phyloP scores from a whole-genome alignment of 2,797 vertebrate genomes.

The Poeciliopsis gracilis region DNA sequence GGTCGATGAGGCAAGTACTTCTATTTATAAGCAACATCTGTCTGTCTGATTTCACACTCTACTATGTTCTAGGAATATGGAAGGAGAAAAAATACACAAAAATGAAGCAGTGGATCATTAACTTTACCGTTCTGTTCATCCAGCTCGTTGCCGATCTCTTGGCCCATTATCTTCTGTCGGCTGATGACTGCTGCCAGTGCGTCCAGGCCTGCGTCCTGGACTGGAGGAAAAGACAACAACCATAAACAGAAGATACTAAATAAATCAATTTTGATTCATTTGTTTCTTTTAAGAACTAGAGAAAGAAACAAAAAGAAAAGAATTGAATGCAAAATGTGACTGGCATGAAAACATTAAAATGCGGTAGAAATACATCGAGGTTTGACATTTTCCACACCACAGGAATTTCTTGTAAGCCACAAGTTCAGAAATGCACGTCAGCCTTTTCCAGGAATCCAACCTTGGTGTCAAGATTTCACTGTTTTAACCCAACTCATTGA shows the following conservation, averaged over 20 bases:
- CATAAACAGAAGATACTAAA: neutral
- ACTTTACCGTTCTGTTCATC: conserved; percentile 95
- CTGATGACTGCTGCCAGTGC: conserved; percentile 92
- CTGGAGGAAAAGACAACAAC: conserved; percentile 67
- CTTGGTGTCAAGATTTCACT: conserved; percentile 51
- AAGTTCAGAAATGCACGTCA: conserved; percentile 47
- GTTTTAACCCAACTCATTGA: conserved; percentile 61
- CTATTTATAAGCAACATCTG: conserved; percentile 49
- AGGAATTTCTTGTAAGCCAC: conserved; percentile 56
- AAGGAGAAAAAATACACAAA: conserved; percentile 26
- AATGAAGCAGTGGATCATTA: conserved; percentile 5
- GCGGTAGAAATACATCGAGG: conserved; percentile 4
- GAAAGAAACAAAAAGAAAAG: neutral
- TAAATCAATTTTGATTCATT: neutral
- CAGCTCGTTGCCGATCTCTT: conserved; percentile 95
- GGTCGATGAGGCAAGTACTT: conserved; percentile 54
- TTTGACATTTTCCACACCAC: conserved; percentile 60
- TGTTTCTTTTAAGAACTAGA: neutral
- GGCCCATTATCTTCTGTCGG: conserved; percentile 95
- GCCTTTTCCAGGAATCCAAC: conserved; percentile 49
- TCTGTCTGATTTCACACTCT: conserved; percentile 55
- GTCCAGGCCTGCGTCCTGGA: conserved; percentile 93
- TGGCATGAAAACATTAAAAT: neutral
- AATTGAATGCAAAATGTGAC: neutral
- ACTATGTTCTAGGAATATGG: conserved; percentile 52